phyloP scores from a whole-genome alignment of 2,797 vertebrate species.

The Gymnothorax reevesii region DNA sequence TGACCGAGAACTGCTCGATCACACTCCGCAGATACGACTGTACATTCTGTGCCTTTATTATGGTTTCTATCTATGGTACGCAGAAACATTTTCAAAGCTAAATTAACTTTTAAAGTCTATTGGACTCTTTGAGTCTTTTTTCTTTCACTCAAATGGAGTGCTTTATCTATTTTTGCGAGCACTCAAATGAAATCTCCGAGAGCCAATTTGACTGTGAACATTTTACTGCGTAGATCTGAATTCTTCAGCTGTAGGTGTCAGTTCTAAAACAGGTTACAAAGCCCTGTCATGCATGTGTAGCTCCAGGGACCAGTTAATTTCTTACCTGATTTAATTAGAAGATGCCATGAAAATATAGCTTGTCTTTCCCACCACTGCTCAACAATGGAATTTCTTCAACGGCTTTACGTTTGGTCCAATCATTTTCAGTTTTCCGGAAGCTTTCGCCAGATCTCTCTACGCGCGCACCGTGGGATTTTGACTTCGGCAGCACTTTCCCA shows the following conservation, averaged over 20 bases:
- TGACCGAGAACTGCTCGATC: not conserved
- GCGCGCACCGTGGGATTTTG: not conserved
- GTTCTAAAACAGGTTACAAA: not conserved
- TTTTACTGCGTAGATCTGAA: not conserved
- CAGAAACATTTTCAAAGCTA: too few relatives aligned
- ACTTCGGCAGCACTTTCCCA: not conserved
- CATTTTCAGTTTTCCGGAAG: not conserved
- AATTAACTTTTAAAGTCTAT: too few relatives aligned
- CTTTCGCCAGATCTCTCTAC: not conserved
- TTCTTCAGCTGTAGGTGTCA: too few relatives aligned
- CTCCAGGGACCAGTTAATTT: not conserved
- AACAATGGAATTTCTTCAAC: not conserved
- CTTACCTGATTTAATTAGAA: not conserved
- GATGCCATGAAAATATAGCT: not conserved
- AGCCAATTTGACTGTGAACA: not conserved
- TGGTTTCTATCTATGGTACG: not conserved
- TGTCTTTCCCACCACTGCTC: not conserved
- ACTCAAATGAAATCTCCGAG: not conserved
- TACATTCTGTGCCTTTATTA: not conserved
- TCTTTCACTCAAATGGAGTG: too few relatives aligned
- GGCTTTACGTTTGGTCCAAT: not conserved
- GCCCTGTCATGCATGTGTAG: too few relatives aligned
- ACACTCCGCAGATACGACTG: not conserved
- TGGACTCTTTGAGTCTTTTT: too few relatives aligned
- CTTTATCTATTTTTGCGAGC: too few relatives aligned